Percentiles rank a stretch among this genome's conserved stretches.
Evolutionary conservation across 2,888 invertebrate genomes (phyloP).

Genomic region (Eremobia ochroleuca): DNA sequence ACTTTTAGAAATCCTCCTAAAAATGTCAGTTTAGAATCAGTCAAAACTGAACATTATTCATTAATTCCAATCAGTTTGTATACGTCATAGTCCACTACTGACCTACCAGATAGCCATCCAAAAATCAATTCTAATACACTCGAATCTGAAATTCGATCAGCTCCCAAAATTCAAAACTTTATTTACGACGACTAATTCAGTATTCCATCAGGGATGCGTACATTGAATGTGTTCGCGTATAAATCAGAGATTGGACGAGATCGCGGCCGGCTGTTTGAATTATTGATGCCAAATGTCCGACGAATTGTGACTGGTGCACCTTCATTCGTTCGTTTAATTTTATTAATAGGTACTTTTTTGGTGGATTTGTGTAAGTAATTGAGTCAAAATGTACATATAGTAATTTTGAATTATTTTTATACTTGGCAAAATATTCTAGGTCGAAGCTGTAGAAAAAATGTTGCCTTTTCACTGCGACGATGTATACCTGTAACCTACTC

Average conservation of each 20-base stretch:
- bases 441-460: not conserved
- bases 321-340: conserved; percentile 62
- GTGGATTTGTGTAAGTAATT: conserved; percentile 12
- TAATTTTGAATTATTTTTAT: too few species aligned
- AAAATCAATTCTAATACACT: conserved; percentile 46
- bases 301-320: conserved; percentile 69
- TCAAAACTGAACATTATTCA: not conserved
- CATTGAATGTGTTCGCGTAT: conserved; percentile 62
- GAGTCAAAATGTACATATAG: not conserved
- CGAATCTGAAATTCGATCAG: conserved; percentile 52
- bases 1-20: not conserved
- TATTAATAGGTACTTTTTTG: conserved; percentile 48
- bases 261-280: conserved; percentile 64
- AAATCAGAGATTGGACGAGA: conserved; percentile 69
- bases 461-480: not conserved
- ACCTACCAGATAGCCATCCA: not conserved
- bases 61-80: not conserved
- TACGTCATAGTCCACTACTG: not conserved
- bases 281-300: conserved; percentile 70
- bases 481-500: too few species aligned
- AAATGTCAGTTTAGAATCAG: not conserved
- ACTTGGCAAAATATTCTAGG: too few species aligned
- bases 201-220: conserved; percentile 63
- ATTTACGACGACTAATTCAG: conserved; percentile 62
- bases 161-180: conserved; percentile 56